A percentile compares a stretch with the other conserved stretches of the same genome.
These are phyloP conservation scores for Siniperca knerii DNA, from an alignment of 2,113 vertebrate species.

Conservation along the genomic window DNA sequence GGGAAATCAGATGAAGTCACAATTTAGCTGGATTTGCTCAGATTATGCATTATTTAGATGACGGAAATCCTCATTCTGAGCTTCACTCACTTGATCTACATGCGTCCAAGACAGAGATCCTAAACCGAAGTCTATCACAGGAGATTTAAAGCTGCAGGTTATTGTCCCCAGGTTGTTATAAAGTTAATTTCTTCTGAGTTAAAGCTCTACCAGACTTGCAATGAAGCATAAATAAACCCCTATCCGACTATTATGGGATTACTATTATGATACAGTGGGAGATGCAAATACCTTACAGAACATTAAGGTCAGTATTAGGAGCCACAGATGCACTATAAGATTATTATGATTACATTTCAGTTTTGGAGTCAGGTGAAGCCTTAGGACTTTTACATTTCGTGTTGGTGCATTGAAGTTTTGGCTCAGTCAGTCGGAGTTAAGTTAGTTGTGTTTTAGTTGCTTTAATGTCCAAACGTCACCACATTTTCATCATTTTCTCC, in stretches of 20 bases:
- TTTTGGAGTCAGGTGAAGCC: neutral
- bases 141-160: neutral
- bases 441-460: neutral
- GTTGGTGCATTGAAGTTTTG: no score
- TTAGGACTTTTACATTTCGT: neutral
- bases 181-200: conserved; percentile 66
- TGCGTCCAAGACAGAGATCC: neutral
- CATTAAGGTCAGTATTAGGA: conserved; percentile 8
- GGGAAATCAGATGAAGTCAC: neutral
- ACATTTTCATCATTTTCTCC: neutral
- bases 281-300: neutral
- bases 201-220: conserved; percentile 36
- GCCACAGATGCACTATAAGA: neutral
- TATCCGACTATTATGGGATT: conserved; percentile 15
- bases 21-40: neutral
- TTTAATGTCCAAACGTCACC: neutral
- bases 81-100: neutral
- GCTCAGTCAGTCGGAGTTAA: neutral
- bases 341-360: conserved; percentile 17
- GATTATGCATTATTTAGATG: neutral
- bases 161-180: neutral
- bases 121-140: neutral
- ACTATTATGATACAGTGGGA: conserved; percentile 64
- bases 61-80: no score
- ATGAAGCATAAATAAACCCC: conserved; percentile 48